Evolutionary conservation across 1,140 invertebrate species (phyloP), one percentile per base, ranked within the genome.

Genomic region (Aricia agestis): DNA sequence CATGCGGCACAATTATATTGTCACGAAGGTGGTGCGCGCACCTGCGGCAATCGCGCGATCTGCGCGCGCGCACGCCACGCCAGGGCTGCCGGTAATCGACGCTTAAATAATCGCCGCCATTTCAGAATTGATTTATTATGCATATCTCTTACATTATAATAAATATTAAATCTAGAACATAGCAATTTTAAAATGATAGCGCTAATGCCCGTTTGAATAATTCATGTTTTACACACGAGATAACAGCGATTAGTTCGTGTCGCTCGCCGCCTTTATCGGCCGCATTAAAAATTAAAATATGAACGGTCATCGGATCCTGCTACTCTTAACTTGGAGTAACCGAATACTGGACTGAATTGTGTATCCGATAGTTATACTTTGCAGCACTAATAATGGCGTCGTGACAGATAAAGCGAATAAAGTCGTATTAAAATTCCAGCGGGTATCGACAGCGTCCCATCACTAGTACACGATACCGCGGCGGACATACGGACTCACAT

Each of bases 1-100:
- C 79, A 84, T 86, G 86, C 84, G 80, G 81, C 79, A 85, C 88
- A 90, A 90, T 90, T 90, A 90, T 89, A 87, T 89, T 90, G 88
- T 90, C 88, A 89, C 84, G 86, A 89, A 83, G 80, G 80, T 81
- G 76, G 74, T 74, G 75, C 74, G 78, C 79, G 82, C 82, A 83
- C 80, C 83, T 82, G 83, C 81, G 74, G 80, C 84, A 84, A 90
- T 90, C 87, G 72, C 45, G 45, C 79, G 76, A 86, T 88, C 86
- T 77, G 74, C 72, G 72, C 78, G 74, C 79, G 82, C 82, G 80
- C 83, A 87, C 82, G 82, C 85, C 75, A 82, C 18, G 71, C 76
- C 70, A 78, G 72, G 76, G 78, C 70, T 79, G 79, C 72, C 73
- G 72, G 73, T 78, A 74, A 74, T 76, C 74, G 77, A 78, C 74